Conservation (phyloP, 2,797 vertebrate genomes). For the Xenopus petersii region DNA sequence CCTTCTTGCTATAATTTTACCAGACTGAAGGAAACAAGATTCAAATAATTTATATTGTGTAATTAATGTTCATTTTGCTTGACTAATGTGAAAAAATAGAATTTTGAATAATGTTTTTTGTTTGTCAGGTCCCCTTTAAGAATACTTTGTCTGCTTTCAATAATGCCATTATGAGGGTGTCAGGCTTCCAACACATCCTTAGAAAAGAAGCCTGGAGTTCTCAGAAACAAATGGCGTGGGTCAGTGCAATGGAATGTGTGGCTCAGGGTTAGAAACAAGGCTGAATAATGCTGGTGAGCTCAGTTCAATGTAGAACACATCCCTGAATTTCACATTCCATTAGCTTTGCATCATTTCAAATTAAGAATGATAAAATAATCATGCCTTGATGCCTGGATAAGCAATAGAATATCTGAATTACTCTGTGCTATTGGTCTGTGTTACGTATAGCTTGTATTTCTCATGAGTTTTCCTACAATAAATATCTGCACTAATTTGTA, state of each 20-base stretch:
- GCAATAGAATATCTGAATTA: slow-evolving; percentile 8
- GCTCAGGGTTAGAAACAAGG: not conserved
- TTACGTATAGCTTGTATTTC: not conserved
- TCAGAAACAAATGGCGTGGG: not conserved
- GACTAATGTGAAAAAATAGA: no score
- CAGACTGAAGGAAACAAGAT: no score
- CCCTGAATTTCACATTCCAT: slow-evolving; percentile 29
- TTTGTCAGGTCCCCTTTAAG: no score
- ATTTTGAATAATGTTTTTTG: no score
- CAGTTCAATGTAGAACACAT: not conserved
- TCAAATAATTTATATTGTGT: no score
- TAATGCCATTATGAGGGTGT: slow-evolving; percentile 1
- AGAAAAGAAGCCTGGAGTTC: not conserved
- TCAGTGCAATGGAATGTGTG: slow-evolving; percentile 9
- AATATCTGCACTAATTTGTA: not conserved
- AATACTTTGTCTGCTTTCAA: not conserved
- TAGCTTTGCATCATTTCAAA: slow-evolving; percentile 11
- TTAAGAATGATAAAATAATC: not conserved
- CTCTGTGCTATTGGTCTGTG: not conserved
- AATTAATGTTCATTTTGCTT: no score
- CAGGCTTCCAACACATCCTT: not conserved
- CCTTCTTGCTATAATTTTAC: no score
- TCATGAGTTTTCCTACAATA: not conserved
- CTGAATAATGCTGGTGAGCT: slow-evolving; percentile 1
- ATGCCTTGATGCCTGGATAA: not conserved